Conservation (phyloP, 2,113 vertebrate genomes). For the Chloebia gouldiae region DNA sequence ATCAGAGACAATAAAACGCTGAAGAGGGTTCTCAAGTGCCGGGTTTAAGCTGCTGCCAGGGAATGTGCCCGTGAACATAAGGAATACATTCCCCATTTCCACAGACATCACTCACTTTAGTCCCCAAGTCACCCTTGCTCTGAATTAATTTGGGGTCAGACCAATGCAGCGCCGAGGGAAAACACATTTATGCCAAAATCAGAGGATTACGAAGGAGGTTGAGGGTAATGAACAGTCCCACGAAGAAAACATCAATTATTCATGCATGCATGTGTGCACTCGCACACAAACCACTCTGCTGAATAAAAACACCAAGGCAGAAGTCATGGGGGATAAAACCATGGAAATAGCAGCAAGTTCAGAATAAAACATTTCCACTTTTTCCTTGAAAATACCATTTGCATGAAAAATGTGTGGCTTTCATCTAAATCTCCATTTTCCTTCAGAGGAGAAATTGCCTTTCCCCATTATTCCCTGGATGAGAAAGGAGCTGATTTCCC, state of each 20-base stretch:
- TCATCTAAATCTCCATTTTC: not conserved
- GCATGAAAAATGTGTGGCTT: not conserved
- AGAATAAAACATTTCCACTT: not conserved
- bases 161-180: not conserved
- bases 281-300: not conserved
- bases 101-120: not conserved
- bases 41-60: not conserved
- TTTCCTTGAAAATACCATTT: not conserved
- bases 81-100: not conserved
- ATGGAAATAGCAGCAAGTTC: not conserved
- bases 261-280: not conserved
- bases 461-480: not conserved
- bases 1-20: constrained; percentile 9
- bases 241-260: not conserved
- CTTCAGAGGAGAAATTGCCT: not conserved
- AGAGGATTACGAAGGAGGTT: not conserved
- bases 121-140: not conserved
- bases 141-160: not conserved
- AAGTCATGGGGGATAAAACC: not conserved
- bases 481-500: not conserved
- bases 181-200: not conserved
- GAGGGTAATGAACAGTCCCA: not conserved
- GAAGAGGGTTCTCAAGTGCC: not conserved
- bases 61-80: not conserved
- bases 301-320: not conserved